phyloP scores from a whole-genome alignment of 2,113 vertebrate species.

The Hyperopisus bebe region DNA sequence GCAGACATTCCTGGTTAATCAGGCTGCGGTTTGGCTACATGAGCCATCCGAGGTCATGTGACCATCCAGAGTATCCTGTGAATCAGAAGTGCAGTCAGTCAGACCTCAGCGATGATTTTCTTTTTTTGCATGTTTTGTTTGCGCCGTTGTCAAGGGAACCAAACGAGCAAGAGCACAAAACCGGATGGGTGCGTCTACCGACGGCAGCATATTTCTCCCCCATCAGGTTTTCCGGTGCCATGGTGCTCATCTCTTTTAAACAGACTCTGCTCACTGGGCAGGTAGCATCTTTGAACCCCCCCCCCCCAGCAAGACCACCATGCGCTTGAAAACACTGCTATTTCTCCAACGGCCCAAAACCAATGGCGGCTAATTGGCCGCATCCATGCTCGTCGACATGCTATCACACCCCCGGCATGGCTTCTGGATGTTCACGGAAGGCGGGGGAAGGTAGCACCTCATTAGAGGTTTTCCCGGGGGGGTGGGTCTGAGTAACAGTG shows the following conservation, averaged over 20 bases:
- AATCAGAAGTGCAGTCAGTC: neutral
- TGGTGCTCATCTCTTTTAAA: neutral
- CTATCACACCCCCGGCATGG: neutral
- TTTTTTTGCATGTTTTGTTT: neutral
- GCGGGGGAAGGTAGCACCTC: neutral
- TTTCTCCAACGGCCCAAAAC: neutral
- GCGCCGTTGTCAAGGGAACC: neutral
- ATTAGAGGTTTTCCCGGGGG: neutral
- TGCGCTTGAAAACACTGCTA: neutral
- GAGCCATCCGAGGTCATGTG: neutral
- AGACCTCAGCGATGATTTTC: neutral
- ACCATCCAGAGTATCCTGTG: neutral
- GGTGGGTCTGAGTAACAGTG: neutral
- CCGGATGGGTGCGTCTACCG: neutral
- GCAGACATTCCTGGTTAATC: constrained; percentile 39
- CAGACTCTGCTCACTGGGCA: neutral
- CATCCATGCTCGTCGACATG: neutral
- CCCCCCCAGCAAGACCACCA: neutral
- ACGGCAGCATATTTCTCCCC: neutral
- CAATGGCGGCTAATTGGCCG: neutral
- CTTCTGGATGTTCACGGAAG: neutral
- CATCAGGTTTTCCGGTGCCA: neutral
- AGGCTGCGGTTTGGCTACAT: constrained; percentile 27
- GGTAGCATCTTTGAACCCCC: neutral
- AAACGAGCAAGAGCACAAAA: neutral